Base-by-base conservation (phyloP, 2,888 invertebrate genomes). In the Rhyacophila evoluta region DNA sequence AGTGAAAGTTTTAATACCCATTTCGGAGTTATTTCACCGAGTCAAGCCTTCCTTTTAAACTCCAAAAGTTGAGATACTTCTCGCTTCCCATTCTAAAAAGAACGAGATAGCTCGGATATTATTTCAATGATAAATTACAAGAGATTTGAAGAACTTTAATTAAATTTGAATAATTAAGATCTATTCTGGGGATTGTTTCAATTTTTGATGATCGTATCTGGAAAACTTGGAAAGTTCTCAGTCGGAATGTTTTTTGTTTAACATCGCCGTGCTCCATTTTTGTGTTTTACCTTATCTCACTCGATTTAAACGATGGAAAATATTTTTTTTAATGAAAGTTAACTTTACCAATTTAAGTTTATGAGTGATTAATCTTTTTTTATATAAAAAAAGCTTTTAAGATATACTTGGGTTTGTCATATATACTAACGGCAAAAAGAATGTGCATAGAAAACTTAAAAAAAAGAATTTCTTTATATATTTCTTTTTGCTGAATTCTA, bases 91-190 rank as follows among this genome's bases (percentile, higher is more conserved):
- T 11, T 11, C 33, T 55, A 12, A 33, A 29, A 76, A 76, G 72
- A 76, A 76, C 68, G 76, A 72, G 39, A 72, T 71, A 72, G 41
- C 55, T 72, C 41, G 38, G 76, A 76, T 76, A 55, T 72, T 33
- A 72, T 71, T 76, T 70, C 38, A 72, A 76, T 76, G 76, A 76
- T 76, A 76, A 76, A 76, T 76, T 76, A 72, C 71, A 33, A 72
- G 71, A 76, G 71, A 76, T 76, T 76, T 72, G 41, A 76, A 76
- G 41, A 55, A 55, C 55, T 76, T 76, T 76, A 76, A 76, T 76
- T 76, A 76, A 76, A 72, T 76, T 72, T 76, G 76, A 76, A 76
- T 76, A 76, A 76, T 76, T 76, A 76, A 76, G 76, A 76, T 72
- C 76, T 25, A 39, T 41, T 27, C 55, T 41, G 76, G 39, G 55